These are phyloP conservation scores for Drosophila burlai DNA, from an alignment of 1,140 invertebrate species.

Conservation along the genomic window DNA sequence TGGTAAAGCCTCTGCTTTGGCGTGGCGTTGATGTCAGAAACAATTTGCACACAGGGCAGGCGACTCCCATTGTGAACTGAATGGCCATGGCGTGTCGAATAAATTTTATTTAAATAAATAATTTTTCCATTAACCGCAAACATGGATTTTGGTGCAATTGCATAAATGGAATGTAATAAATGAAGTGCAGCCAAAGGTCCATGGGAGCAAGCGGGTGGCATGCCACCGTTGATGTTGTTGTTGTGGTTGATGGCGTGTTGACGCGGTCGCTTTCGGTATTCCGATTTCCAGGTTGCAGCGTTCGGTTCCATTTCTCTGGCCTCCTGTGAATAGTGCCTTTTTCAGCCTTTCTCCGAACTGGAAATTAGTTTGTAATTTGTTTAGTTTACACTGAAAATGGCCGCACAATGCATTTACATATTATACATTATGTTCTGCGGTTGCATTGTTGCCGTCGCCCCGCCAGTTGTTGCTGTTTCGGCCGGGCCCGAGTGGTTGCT, in stretches of 20 bases:
- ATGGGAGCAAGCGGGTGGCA: not conserved
- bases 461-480: constrained; percentile 11
- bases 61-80: constrained; percentile 12
- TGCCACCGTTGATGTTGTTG: constrained; percentile 32
- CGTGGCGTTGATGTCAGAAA: constrained; percentile 57
- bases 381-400: constrained; percentile 66
- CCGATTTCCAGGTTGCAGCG: constrained; percentile 22
- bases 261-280: constrained; percentile 53
- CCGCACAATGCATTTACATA: constrained; percentile 66
- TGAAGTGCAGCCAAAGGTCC: constrained; percentile 49
- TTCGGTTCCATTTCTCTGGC: constrained; percentile 8
- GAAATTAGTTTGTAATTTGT: constrained; percentile 76
- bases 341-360: constrained; percentile 33
- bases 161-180: constrained; percentile 77
- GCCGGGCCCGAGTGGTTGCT: constrained; percentile 4
- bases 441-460: constrained; percentile 41
- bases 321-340: not conserved
- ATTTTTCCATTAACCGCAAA: constrained; percentile 82
- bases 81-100: constrained; percentile 56
- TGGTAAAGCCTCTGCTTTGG: constrained; percentile 7
- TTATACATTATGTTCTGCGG: constrained; percentile 67
- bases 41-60: constrained; percentile 39
- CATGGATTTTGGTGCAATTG: constrained; percentile 78
- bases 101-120: constrained; percentile 80
- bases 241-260: constrained; percentile 66